Evolutionary conservation across 2,113 vertebrate species (phyloP).

Genomic region (Periophthalmus modestus): DNA sequence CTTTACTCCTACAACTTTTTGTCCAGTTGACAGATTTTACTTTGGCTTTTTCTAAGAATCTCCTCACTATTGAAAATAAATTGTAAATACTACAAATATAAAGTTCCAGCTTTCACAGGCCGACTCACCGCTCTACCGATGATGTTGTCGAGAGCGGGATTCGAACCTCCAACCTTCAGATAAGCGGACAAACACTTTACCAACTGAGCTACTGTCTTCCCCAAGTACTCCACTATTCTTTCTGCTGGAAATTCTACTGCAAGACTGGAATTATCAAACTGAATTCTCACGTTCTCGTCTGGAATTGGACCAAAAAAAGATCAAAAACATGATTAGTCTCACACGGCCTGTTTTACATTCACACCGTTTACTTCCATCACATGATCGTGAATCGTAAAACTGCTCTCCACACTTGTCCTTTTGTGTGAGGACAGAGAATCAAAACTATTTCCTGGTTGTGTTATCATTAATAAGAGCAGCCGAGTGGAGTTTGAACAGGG

Average conservation of each 20-base stretch:
- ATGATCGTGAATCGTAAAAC: neutral
- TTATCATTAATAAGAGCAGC: neutral
- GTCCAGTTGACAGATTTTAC: too few species aligned
- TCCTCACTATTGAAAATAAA: too few species aligned
- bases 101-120: too few species aligned
- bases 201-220: neutral
- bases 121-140: too few species aligned
- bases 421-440: neutral
- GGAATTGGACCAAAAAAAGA: too few species aligned
- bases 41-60: too few species aligned
- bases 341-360: neutral
- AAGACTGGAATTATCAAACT: neutral
- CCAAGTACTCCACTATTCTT: neutral
- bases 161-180: too few species aligned
- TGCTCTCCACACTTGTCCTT: neutral
- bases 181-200: too few species aligned
- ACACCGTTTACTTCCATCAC: neutral
- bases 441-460: neutral
- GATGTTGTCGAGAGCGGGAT: too few species aligned
- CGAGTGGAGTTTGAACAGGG: neutral
- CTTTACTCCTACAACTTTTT: too few species aligned
- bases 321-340: neutral
- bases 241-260: neutral
- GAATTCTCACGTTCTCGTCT: neutral
- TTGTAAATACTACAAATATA: too few species aligned